A percentile compares a stretch with the other conserved stretches of the same genome.
Evolutionary conservation across 2,113 vertebrate genomes (phyloP).

Genomic region (Apistogramma diplotaenia): DNA sequence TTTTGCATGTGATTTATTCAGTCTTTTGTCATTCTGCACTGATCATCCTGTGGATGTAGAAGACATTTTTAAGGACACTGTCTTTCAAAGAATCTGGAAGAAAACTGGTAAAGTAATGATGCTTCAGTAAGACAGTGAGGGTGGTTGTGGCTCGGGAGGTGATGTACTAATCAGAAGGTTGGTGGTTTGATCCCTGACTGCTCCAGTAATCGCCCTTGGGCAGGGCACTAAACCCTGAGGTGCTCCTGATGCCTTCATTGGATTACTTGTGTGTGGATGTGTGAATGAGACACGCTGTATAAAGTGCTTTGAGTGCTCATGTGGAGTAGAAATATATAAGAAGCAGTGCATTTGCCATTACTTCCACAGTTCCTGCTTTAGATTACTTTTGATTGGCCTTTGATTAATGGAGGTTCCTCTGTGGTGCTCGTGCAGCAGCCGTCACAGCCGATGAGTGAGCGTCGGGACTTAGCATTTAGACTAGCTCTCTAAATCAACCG

Average conservation of each 20-base stretch:
- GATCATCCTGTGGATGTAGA: not conserved
- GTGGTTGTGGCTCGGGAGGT: too few relatives aligned
- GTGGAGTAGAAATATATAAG: too few relatives aligned
- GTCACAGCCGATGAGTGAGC: slow-evolving; percentile 45
- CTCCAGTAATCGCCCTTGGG: too few relatives aligned
- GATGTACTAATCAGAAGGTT: too few relatives aligned
- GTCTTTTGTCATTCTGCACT: not conserved
- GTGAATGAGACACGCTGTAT: too few relatives aligned
- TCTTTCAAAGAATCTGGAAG: not conserved
- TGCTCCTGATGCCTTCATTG: too few relatives aligned
- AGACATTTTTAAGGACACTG: not conserved
- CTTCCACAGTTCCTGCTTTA: not conserved
- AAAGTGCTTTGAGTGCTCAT: too few relatives aligned
- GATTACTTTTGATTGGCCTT: slow-evolving; percentile 40
- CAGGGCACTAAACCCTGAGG: too few relatives aligned
- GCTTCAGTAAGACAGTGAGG: too few relatives aligned
- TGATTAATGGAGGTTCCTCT: slow-evolving; percentile 29
- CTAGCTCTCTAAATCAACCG: slow-evolving; percentile 58
- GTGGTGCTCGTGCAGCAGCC: slow-evolving; percentile 10
- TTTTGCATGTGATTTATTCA: not conserved
- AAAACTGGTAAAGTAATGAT: not conserved
- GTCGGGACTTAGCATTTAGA: slow-evolving; percentile 66
- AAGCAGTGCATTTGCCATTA: not conserved
- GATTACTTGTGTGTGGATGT: too few relatives aligned
- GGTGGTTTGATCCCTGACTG: too few relatives aligned